Conservation (phyloP, 2,888 invertebrate genomes). For the Dendrolimus pini region DNA sequence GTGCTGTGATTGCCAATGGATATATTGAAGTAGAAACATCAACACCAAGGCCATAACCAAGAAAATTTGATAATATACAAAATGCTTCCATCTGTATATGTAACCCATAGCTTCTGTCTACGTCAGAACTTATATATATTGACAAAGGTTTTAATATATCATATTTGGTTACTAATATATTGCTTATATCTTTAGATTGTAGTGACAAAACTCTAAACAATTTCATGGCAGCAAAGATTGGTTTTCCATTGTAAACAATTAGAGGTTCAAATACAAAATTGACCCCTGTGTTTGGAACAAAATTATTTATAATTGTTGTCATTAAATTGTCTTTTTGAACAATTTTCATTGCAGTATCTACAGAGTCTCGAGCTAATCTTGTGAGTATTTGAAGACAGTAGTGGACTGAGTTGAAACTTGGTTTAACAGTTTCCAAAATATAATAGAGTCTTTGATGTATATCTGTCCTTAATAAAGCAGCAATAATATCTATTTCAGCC, state of each 20-base stretch:
- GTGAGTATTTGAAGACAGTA: slow-evolving; percentile 87
- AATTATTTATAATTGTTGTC: slow-evolving; percentile 74
- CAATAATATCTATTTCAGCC: slow-evolving; percentile 87
- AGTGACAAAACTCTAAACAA: slow-evolving; percentile 83
- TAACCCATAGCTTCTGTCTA: slow-evolving; percentile 68
- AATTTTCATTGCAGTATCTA: slow-evolving; percentile 79
- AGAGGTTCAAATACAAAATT: slow-evolving; percentile 54
- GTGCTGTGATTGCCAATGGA: slow-evolving; percentile 71
- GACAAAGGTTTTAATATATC: slow-evolving; percentile 71
- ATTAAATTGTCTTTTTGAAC: slow-evolving; percentile 80
- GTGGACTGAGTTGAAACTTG: slow-evolving; percentile 83
- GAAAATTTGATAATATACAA: slow-evolving; percentile 72
- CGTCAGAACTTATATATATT: slow-evolving; percentile 72
- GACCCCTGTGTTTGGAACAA: slow-evolving; percentile 66
- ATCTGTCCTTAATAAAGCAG: slow-evolving; percentile 84
- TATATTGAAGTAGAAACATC: slow-evolving; percentile 64
- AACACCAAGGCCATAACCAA: slow-evolving; percentile 68
- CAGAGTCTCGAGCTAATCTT: slow-evolving; percentile 86
- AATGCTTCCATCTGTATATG: slow-evolving; percentile 80
- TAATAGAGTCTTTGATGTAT: slow-evolving; percentile 86
- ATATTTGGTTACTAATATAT: slow-evolving; percentile 69
- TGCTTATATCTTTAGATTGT: slow-evolving; percentile 74
- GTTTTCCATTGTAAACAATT: slow-evolving; percentile 78
- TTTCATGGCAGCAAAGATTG: slow-evolving; percentile 83
- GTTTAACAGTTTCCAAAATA: slow-evolving; percentile 82